Percentiles rank a stretch among this genome's conserved stretches.
These are phyloP conservation scores for Hydropsyche tenuis DNA, from an alignment of 1,140 invertebrate genomes.

Conservation along the genomic window DNA sequence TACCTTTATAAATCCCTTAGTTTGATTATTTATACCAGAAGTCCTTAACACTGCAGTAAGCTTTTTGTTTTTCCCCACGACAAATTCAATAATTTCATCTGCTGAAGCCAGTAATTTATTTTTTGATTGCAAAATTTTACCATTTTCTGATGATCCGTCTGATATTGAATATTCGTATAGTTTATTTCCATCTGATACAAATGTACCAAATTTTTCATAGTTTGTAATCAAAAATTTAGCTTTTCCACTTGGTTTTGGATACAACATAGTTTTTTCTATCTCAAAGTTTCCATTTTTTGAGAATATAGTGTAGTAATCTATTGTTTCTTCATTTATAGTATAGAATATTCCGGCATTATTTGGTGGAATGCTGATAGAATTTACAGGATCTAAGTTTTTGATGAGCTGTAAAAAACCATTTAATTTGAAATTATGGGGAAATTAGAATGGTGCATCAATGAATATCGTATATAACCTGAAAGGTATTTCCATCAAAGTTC, in stretches of 20 bases:
- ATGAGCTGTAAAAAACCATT: constrained; percentile 40
- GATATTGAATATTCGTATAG: background rate
- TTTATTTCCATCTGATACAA: constrained; percentile 31
- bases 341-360: constrained; percentile 34
- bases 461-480: background rate
- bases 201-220: background rate
- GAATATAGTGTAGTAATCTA: constrained; percentile 34
- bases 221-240: constrained; percentile 14
- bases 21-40: constrained; percentile 1
- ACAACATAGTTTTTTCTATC: constrained; percentile 2
- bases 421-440: background rate
- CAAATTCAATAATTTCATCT: constrained; percentile 40
- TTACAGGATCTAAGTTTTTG: constrained; percentile 35
- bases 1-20: constrained; percentile 38
- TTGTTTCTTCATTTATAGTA: constrained; percentile 11
- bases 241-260: background rate
- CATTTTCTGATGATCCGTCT: background rate
- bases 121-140: background rate
- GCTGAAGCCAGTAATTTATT: constrained; percentile 28
- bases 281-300: background rate
- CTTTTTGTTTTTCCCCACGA: constrained; percentile 32
- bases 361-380: constrained; percentile 31
- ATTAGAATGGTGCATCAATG: background rate
- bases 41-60: constrained; percentile 40
- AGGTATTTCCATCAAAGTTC: constrained; percentile 35